Conservation (phyloP, 2,797 vertebrate genomes). For the Falco columbarius region DNA sequence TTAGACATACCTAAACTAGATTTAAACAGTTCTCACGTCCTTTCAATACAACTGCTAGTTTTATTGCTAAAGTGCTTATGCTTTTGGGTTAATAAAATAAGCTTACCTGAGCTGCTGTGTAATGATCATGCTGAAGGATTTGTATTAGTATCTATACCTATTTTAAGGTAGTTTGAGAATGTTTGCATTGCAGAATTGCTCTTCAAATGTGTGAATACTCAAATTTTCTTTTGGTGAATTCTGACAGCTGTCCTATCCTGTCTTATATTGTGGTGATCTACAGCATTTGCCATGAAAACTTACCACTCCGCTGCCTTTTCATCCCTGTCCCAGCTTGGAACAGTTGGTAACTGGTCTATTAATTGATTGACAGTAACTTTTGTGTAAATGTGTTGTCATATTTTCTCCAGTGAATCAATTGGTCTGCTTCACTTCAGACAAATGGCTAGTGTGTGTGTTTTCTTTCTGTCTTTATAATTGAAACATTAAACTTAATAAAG, state of each 20-base stretch:
- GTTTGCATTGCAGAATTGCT: background rate
- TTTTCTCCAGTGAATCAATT: background rate
- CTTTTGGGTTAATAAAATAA: background rate
- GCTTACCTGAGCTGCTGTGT: background rate
- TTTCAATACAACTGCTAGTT: background rate
- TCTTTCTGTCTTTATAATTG: background rate
- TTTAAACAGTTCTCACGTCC: background rate
- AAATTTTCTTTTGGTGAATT: background rate
- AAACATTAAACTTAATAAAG: background rate
- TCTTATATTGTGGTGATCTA: background rate
- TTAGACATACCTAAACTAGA: background rate
- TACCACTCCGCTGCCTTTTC: background rate
- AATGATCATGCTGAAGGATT: background rate
- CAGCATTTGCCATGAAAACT: background rate
- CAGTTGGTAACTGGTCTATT: background rate
- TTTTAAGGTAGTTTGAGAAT: background rate
- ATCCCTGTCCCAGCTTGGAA: background rate
- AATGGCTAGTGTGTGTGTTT: background rate
- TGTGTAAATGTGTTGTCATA: background rate
- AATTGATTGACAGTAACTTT: background rate
- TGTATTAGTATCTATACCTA: background rate
- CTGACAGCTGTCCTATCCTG: background rate
- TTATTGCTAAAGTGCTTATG: background rate
- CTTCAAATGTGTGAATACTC: background rate
- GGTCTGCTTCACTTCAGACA: background rate